Evolutionary conservation across 1,140 invertebrate species (phyloP).

Genomic region (Drusus annulatus): DNA sequence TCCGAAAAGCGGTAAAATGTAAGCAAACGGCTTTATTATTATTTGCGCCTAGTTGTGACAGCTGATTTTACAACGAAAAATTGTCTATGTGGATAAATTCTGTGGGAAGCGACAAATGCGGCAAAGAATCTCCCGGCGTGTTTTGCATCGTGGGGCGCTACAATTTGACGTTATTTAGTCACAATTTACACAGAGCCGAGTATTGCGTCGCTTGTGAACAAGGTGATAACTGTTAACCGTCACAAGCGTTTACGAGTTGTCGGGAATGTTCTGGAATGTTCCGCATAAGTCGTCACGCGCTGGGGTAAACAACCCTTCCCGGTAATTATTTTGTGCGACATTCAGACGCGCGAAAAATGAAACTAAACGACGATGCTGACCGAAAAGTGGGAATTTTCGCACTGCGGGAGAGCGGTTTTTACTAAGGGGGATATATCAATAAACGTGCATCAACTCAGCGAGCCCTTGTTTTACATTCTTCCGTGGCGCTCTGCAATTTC

Average conservation of each 20-base stretch:
- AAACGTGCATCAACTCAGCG: neutral
- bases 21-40: neutral
- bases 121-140: conserved; percentile 1
- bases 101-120: neutral
- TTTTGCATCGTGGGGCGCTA: conserved; percentile 31
- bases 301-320: conserved; percentile 18
- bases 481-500: neutral
- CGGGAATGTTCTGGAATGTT: conserved; percentile 26
- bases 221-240: conserved; percentile 41
- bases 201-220: conserved; percentile 34
- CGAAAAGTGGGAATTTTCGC: neutral
- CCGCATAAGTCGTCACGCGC: conserved; percentile 17
- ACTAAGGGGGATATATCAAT: conserved; percentile 16
- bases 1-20: neutral
- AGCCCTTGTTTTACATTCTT: neutral
- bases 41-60: neutral
- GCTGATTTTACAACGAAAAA: conserved; percentile 1
- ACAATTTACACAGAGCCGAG: conserved; percentile 39
- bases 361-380: conserved; percentile 6
- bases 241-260: conserved; percentile 34
- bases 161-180: conserved; percentile 44
- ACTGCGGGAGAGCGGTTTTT: neutral
- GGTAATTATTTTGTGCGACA: conserved; percentile 36
- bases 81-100: neutral
- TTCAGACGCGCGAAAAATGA: conserved; percentile 31